Base-by-base conservation (phyloP, 2,888 invertebrate species). In the Tetranychus truncatus region DNA sequence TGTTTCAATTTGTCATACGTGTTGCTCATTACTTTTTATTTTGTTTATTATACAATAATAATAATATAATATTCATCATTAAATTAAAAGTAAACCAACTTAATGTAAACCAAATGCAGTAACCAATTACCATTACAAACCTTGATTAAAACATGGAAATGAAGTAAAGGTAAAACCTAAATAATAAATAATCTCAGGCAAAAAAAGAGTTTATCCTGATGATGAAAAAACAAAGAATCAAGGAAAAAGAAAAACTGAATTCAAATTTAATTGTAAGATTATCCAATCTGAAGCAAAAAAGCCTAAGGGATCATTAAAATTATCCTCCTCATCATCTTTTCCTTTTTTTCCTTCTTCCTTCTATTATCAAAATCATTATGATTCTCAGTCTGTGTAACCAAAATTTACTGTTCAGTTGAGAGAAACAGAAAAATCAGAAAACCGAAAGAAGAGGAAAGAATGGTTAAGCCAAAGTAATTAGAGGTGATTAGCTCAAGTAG, bases 261-360 rank as follows among this genome's bases (percentile, higher is more conserved):
- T 5, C 11, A 55, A 55, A 55, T 55, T 55, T 55, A 55, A 55
- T 55, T 15, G 55, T 55, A 55, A 55, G 55, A 55, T 55, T 55
- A 55, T 55, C 55, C 15, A 55, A 55, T 55, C 55, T 55, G 5
- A 15, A 55, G 55, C 1, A 15, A 15, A 15, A 55, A 15, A 55
- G 55, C 55, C 55, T 55, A 55, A 55, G 55, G 55, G 55, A 55
- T 55, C 55, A 55, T 55, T 55, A 55, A 55, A 55, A 55, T 55
- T 55, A 55, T 55, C 55, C 55, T 9, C 55, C 3, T 55, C 55
- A 34, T 34, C 34, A 34, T 34, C 34, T 34, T 34, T 34, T 34
- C 55, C 11, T 55, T 55, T 55, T 55, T 15, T 55, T 55, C 55
- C 55, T 55, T 7, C 15, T 15, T 55, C 15, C 55, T 15, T 55